Percentiles rank a stretch among this genome's conserved stretches.
phyloP scores from a whole-genome alignment of 1,140 invertebrate genomes.

The Himalopsyche phryganea region DNA sequence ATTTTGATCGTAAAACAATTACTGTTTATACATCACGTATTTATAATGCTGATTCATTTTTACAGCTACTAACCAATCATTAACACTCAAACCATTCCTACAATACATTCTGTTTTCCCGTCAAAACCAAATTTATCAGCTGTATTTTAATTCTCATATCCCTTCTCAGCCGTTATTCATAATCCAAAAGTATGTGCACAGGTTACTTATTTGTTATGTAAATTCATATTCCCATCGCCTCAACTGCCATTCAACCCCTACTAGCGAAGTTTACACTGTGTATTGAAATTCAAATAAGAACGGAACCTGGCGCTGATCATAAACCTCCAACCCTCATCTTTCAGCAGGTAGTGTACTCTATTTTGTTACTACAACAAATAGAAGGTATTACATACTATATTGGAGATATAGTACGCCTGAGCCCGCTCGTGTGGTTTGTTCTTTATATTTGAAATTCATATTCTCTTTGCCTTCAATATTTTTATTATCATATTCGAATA shows the following conservation, averaged over 20 bases:
- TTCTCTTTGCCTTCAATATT: too few relatives aligned
- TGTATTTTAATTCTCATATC: constrained; percentile 13
- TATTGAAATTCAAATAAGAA: constrained; percentile 29
- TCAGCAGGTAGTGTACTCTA: constrained; percentile 6
- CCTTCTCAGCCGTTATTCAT: constrained; percentile 18
- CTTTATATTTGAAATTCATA: too few relatives aligned
- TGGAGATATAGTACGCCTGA: too few relatives aligned
- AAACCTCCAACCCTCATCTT: constrained; percentile 14
- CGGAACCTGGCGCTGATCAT: constrained; percentile 21
- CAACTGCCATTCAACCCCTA: neutral
- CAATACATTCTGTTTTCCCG: too few relatives aligned
- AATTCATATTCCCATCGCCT: constrained; percentile 10
- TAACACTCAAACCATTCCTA: too few relatives aligned
- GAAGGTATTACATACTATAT: neutral
- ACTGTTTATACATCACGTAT: too few relatives aligned
- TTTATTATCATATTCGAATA: too few relatives aligned
- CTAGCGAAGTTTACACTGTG: constrained; percentile 12
- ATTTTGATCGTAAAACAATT: too few relatives aligned
- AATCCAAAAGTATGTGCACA: constrained; percentile 9
- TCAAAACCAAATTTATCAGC: too few relatives aligned
- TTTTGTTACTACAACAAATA: constrained; percentile 11
- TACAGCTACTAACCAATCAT: too few relatives aligned
- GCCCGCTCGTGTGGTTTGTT: too few relatives aligned
- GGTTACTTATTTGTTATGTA: constrained; percentile 29
- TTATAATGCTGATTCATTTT: too few relatives aligned